phyloP scores from a whole-genome alignment of 2,888 invertebrate genomes.

The Rhopalosiphum nymphaeae region DNA sequence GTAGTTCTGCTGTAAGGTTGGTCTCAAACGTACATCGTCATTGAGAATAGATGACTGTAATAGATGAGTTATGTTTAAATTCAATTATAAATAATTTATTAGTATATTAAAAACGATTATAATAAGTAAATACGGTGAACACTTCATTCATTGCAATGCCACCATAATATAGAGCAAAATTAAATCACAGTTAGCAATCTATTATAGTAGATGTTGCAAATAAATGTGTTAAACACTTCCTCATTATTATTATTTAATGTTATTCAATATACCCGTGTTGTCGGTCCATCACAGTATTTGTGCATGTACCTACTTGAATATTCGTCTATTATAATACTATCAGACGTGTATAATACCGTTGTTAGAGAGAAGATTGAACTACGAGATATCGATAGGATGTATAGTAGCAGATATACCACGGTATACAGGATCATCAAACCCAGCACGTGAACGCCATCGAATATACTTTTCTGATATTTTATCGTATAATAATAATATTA shows the following conservation, averaged over 20 bases:
- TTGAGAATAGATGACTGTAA: neutral
- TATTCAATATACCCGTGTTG: neutral
- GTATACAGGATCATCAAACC: neutral
- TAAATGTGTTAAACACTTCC: neutral
- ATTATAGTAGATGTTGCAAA: neutral
- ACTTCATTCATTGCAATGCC: neutral
- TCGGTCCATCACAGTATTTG: neutral
- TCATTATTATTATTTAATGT: neutral
- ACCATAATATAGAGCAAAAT: neutral
- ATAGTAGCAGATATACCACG: neutral
- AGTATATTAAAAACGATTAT: neutral
- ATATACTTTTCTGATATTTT: neutral
- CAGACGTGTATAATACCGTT: neutral
- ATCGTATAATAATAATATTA: neutral
- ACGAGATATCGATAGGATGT: neutral
- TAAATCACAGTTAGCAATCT: neutral
- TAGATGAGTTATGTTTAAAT: neutral
- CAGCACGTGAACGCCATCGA: neutral
- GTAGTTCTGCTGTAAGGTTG: neutral
- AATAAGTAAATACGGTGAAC: neutral
- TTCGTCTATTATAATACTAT: neutral
- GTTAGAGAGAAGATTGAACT: neutral
- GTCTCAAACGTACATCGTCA: neutral
- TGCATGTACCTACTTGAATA: neutral
- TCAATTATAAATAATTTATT: neutral